Conservation (phyloP, 2,888 invertebrate species). For the Ennomos quercinarius region DNA sequence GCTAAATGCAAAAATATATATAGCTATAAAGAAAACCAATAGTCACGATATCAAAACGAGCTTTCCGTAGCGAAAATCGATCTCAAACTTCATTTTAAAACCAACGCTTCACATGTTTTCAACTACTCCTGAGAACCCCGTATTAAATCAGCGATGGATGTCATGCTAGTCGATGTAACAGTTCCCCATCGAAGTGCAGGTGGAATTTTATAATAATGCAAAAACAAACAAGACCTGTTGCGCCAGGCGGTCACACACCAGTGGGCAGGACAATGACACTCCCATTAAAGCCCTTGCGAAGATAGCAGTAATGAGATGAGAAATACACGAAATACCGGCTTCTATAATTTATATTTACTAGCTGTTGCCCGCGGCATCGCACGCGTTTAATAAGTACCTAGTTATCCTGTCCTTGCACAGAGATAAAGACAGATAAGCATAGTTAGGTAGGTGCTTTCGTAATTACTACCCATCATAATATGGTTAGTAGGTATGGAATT, state of each 20-base stretch:
- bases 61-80: neutral
- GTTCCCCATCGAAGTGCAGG: slow-evolving; percentile 42
- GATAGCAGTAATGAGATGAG: slow-evolving; percentile 8
- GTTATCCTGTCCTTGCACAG: too few species aligned
- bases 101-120: slow-evolving; percentile 8
- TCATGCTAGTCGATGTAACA: slow-evolving; percentile 36
- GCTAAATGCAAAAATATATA: too few species aligned
- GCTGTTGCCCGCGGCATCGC: too few species aligned
- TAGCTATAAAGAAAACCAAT: too few species aligned
- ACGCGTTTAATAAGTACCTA: too few species aligned
- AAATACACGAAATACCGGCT: too few species aligned
- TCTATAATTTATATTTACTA: too few species aligned
- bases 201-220: slow-evolving; percentile 79
- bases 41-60: too few species aligned
- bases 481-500: too few species aligned
- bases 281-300: slow-evolving; percentile 40
- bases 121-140: neutral
- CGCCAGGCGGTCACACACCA: slow-evolving; percentile 64
- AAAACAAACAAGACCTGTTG: slow-evolving; percentile 69
- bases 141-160: slow-evolving; percentile 43
- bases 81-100: neutral
- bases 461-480: too few species aligned
- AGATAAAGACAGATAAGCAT: too few species aligned
- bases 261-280: slow-evolving; percentile 77
- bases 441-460: too few species aligned